Conservation (phyloP, 2,797 vertebrate genomes). For the Pantherophis vulpinus region DNA sequence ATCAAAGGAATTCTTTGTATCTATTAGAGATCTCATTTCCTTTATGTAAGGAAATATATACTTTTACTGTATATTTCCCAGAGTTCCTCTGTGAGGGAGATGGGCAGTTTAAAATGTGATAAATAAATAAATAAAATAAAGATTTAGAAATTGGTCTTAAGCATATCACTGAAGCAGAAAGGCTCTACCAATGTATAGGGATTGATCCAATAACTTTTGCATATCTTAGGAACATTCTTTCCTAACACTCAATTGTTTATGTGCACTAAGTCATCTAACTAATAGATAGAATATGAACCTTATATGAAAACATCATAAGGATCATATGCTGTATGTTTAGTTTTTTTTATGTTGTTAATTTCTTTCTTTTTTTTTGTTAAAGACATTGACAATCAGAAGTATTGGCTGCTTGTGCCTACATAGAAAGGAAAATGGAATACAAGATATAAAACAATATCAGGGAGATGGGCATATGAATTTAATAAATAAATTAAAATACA, state of each 20-base stretch:
- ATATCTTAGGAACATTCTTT: neutral
- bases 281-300: neutral
- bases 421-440: neutral
- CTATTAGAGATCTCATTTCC: too few relatives aligned
- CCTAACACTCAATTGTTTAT: neutral
- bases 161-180: neutral
- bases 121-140: too few relatives aligned
- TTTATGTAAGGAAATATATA: too few relatives aligned
- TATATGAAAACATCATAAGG: neutral
- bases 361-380: neutral
- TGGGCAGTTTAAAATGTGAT: too few relatives aligned
- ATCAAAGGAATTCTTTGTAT: too few relatives aligned
- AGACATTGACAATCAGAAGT: fast-evolving
- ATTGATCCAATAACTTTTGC: neutral
- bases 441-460: neutral
- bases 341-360: neutral
- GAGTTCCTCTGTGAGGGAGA: too few relatives aligned
- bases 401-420: neutral
- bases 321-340: too few relatives aligned
- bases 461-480: neutral
- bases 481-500: neutral
- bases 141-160: neutral
- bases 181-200: neutral
- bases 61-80: too few relatives aligned
- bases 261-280: neutral